Base-by-base conservation (phyloP, 2,113 vertebrate species). In the Oryzias melastigma region DNA sequence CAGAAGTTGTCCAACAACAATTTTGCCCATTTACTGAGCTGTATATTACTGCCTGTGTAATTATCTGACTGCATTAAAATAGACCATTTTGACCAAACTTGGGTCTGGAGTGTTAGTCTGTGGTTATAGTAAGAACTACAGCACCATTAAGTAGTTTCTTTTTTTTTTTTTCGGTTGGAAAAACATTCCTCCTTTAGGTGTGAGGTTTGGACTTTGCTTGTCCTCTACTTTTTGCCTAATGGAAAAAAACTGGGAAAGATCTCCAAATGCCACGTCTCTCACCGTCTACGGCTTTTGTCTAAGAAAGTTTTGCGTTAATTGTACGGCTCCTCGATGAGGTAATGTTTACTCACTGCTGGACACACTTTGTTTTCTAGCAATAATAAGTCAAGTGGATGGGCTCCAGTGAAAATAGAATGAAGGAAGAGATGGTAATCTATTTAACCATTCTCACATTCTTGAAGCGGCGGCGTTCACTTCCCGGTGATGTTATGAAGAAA, bases 361-460 rank as follows among this genome's bases (percentile, higher is more conserved):
- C 48, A 57, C 61, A 73, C 42, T 69, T 80, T 71, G 78, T 62
- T 57, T 71, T 66, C 59, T 73, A 45, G 52, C 44, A 41, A 54
- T 67, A 72, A 78, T 62, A 59, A 62, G 58, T 48, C 65, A 54
- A 68, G 48, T 80, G 71, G 79, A 73, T 1, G 16, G 10, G 54
- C 68, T 84, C 79, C 86, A 80, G 65, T 76, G 55, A 80, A 76
- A 88, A 88, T 35, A 81, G 43, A 54, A 67, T 6, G 35, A 73
- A 62, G 70, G 72, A 76, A 24, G 57, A 62, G 66, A 80, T 76
- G 77, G 52, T 75, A 75, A 78, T 86, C 83, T 81, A 58, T 81
- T 78, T 65, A 79, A 58, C 62, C 66, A 77, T 77, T 82, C 85
- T 81, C 58, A 68, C 77, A 75, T 77, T 82, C 75, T 74, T 81